A percentile compares a stretch with the other conserved stretches of the same genome.
Conservation (phyloP, 2,888 invertebrate genomes). For the Eudasyphora cyanicolor region DNA sequence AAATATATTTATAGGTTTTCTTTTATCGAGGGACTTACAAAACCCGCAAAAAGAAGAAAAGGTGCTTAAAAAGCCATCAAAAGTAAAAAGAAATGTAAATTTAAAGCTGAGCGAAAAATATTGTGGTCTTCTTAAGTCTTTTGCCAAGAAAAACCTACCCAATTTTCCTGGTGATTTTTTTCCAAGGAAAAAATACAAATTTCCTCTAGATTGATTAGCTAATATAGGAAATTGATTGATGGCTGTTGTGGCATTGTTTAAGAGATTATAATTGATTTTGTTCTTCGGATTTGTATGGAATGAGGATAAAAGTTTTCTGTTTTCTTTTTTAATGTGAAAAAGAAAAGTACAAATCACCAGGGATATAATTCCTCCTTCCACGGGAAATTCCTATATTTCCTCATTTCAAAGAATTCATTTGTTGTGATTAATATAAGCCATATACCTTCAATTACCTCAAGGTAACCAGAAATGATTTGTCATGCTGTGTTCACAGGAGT, state of each 20-base stretch:
- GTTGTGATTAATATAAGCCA: not conserved
- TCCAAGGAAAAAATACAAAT: not conserved
- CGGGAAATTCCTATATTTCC: not conserved
- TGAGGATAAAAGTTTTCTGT: not conserved
- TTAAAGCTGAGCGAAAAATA: not conserved
- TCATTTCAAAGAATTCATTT: not conserved
- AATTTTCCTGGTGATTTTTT: not conserved
- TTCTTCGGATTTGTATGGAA: too few relatives aligned
- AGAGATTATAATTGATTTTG: not conserved
- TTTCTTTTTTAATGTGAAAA: not conserved
- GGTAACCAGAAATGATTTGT: too few relatives aligned
- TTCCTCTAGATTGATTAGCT: not conserved
- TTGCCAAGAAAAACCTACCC: not conserved
- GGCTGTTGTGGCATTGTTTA: not conserved
- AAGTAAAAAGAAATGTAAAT: not conserved
- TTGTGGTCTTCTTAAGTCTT: not conserved
- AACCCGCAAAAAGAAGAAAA: not conserved
- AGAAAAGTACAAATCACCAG: too few relatives aligned
- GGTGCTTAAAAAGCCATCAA: not conserved
- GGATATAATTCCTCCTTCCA: too few relatives aligned
- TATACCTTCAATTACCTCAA: too few relatives aligned
- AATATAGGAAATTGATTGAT: not conserved
- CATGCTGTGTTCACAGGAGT: too few relatives aligned
- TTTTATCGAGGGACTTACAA: too few relatives aligned
- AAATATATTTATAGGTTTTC: not conserved